phyloP scores from a whole-genome alignment of 2,888 invertebrate genomes.

The Xestia xanthographa region DNA sequence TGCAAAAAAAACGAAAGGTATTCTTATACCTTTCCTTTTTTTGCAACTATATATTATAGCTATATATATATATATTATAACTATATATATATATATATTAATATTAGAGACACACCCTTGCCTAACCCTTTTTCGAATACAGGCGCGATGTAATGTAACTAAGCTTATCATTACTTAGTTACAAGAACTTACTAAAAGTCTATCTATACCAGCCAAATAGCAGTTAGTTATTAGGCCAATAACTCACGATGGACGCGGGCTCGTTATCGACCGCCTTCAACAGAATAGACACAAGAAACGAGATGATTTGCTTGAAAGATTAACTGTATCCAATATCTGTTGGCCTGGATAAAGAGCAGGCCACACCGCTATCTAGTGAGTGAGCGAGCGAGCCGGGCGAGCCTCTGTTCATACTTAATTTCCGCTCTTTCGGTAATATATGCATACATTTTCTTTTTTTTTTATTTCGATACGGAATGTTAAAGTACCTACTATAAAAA shows the following conservation, averaged over 20 bases:
- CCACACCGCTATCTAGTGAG: too few species aligned
- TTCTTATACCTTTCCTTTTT: too few species aligned
- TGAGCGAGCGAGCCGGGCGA: too few species aligned
- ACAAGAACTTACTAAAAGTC: background rate
- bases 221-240: constrained; percentile 24
- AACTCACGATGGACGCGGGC: constrained; percentile 30
- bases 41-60: too few species aligned
- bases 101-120: background rate
- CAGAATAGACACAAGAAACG: constrained; percentile 57
- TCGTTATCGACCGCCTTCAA: constrained; percentile 42
- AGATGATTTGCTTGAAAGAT: constrained; percentile 50
- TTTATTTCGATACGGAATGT: too few species aligned
- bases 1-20: background rate
- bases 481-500: too few species aligned
- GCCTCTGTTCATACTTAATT: too few species aligned
- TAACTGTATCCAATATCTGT: constrained; percentile 28
- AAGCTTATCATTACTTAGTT: background rate
- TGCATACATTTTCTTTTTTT: too few species aligned
- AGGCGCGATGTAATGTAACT: background rate
- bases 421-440: too few species aligned
- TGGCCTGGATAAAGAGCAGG: background rate
- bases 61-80: too few species aligned
- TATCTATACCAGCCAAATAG: background rate
- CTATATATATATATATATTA: too few species aligned
- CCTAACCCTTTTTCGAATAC: background rate